A percentile compares a stretch with the other conserved stretches of the same genome.
Conservation (phyloP, 2,797 vertebrate genomes). For the Carapus acus region DNA sequence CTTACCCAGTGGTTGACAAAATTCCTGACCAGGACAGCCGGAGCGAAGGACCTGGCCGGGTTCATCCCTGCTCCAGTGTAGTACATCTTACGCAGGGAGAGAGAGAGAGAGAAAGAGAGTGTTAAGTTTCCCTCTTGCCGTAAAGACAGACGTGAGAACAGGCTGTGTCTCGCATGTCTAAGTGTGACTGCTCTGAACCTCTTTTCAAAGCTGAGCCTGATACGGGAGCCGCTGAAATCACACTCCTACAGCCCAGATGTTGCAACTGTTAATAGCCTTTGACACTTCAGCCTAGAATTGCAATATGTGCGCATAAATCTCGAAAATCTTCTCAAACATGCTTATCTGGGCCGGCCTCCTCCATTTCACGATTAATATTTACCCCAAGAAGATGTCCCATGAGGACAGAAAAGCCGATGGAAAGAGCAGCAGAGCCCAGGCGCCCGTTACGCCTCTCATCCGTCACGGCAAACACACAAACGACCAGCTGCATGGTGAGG, state of each 20-base stretch:
- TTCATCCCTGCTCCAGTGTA: slow-evolving; percentile 96
- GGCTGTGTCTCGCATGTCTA: no score
- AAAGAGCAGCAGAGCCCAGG: slow-evolving; percentile 83
- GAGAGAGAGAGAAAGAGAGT: neutral
- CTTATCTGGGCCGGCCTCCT: no score
- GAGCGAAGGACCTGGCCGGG: slow-evolving; percentile 91
- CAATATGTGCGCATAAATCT: no score
- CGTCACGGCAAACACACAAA: slow-evolving; percentile 90
- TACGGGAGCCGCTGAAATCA: no score
- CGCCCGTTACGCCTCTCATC: slow-evolving; percentile 88
- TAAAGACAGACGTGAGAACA: neutral
- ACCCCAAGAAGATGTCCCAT: slow-evolving; percentile 95
- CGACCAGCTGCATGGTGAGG: slow-evolving; percentile 89
- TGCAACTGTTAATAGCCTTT: no score
- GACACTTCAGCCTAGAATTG: no score
- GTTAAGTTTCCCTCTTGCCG: accelerated
- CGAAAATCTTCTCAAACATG: no score
- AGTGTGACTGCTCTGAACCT: no score
- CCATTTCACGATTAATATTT: slow-evolving; percentile 14
- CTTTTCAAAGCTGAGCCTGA: no score
- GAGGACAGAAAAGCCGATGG: slow-evolving; percentile 90
- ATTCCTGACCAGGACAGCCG: slow-evolving; percentile 87
- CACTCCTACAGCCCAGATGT: no score
- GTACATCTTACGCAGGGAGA: slow-evolving; percentile 76
- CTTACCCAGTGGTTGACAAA: slow-evolving; percentile 96